Evolutionary conservation across 2,113 vertebrate species (phyloP).

Genomic region (Brachypodius melanocephalos): DNA sequence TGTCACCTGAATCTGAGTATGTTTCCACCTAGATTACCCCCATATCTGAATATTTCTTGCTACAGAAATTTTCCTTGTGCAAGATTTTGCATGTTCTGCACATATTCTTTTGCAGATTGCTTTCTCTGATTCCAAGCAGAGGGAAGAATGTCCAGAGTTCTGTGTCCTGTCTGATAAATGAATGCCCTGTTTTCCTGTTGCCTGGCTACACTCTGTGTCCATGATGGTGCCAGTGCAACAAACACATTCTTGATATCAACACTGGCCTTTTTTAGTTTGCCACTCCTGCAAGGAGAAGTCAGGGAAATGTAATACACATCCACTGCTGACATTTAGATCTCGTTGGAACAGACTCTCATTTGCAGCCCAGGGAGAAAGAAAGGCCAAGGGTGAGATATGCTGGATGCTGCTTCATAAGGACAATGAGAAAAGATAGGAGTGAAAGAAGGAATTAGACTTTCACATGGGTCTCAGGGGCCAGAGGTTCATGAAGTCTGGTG

Average conservation of each 20-base stretch:
- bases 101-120: not conserved
- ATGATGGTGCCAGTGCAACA: not conserved
- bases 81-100: not conserved
- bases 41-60: not conserved
- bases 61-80: not conserved
- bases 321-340: not conserved
- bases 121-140: not conserved
- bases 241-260: not conserved
- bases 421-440: not conserved
- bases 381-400: not conserved
- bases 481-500: not conserved
- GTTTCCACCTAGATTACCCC: not conserved
- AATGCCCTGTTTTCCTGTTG: not conserved
- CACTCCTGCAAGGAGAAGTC: not conserved
- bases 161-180: not conserved
- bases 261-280: not conserved
- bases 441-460: not conserved
- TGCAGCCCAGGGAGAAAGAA: not conserved
- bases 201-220: not conserved
- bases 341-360: not conserved
- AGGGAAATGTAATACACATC: not conserved
- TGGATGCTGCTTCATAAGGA: not conserved
- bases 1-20: not conserved
- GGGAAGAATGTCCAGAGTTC: not conserved
- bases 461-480: rapidly evolving